Conservation (phyloP, 2,797 vertebrate genomes). For the Spinus olivaceus region DNA sequence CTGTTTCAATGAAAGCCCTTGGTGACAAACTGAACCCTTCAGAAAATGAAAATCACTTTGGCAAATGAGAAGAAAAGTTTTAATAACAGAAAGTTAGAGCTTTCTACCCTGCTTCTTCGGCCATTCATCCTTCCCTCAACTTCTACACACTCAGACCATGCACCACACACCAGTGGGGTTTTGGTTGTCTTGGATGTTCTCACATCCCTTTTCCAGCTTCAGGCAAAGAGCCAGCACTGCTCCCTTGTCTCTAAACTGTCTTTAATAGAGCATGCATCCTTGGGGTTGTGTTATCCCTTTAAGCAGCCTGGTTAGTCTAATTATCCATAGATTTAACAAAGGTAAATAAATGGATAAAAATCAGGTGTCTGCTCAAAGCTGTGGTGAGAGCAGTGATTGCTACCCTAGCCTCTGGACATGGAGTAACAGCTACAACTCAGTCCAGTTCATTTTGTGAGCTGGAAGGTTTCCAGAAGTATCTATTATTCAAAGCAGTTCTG, state of each 20-base stretch:
- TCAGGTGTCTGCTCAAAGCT: neutral
- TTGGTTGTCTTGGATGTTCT: neutral
- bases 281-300: slow-evolving; percentile 1
- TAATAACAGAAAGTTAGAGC: neutral
- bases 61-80: neutral
- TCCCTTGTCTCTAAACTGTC: neutral
- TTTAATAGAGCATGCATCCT: slow-evolving; percentile 27
- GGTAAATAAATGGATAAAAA: slow-evolving; percentile 19
- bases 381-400: neutral
- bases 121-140: neutral
- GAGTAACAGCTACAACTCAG: neutral
- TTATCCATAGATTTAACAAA: slow-evolving; percentile 38
- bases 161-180: neutral
- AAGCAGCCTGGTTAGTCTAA: slow-evolving; percentile 24
- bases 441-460: slow-evolving; percentile 30
- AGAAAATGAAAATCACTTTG: neutral
- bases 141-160: rapidly evolving
- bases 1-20: neutral
- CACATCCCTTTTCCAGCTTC: neutral
- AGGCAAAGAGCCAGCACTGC: neutral
- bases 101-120: neutral
- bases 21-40: neutral
- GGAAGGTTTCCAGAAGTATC: slow-evolving; percentile 53
- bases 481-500: slow-evolving; percentile 62
- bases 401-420: slow-evolving; percentile 15